Conservation (phyloP, 2,888 invertebrate species). For the Chrysina gloriosa region DNA sequence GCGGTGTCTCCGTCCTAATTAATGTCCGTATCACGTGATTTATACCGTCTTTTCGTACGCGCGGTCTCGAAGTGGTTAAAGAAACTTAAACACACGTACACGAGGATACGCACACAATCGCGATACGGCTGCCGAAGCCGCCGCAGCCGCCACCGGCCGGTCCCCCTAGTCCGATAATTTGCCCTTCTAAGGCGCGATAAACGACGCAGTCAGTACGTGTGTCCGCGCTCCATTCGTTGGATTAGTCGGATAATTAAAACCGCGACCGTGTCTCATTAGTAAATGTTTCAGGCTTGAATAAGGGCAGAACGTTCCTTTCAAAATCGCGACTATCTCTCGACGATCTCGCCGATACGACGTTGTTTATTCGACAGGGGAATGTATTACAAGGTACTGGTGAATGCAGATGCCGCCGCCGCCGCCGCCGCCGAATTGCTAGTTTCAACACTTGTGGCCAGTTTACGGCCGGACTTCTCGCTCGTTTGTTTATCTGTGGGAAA, state of each 20-base stretch:
- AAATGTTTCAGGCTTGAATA: slow-evolving; percentile 29
- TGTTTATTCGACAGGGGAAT: slow-evolving; percentile 12
- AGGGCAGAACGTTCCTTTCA: slow-evolving; percentile 21
- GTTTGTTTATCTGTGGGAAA: too few relatives aligned
- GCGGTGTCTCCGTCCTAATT: slow-evolving; percentile 63
- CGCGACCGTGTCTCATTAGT: slow-evolving; percentile 33
- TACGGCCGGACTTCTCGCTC: too few relatives aligned
- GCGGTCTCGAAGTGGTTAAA: slow-evolving; percentile 48
- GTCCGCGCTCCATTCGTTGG: slow-evolving; percentile 41
- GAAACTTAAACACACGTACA: slow-evolving; percentile 43
- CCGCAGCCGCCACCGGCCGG: slow-evolving; percentile 43
- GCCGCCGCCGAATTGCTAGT: slow-evolving; percentile 18
- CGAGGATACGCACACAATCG: background rate
- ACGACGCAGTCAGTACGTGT: slow-evolving; percentile 41
- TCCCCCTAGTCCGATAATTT: slow-evolving; percentile 51
- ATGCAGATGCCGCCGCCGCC: slow-evolving; percentile 6
- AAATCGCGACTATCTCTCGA: slow-evolving; percentile 17
- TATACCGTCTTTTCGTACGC: slow-evolving; percentile 58
- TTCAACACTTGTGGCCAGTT: slow-evolving; percentile 20
- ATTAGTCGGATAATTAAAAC: slow-evolving; percentile 47
- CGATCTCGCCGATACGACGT: slow-evolving; percentile 9
- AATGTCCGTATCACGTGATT: slow-evolving; percentile 63
- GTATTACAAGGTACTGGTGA: slow-evolving; percentile 19
- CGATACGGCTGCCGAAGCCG: background rate
- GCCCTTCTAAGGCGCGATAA: slow-evolving; percentile 50